phyloP scores from a whole-genome alignment of 2,888 invertebrate genomes.

The Limenitis camilla region DNA sequence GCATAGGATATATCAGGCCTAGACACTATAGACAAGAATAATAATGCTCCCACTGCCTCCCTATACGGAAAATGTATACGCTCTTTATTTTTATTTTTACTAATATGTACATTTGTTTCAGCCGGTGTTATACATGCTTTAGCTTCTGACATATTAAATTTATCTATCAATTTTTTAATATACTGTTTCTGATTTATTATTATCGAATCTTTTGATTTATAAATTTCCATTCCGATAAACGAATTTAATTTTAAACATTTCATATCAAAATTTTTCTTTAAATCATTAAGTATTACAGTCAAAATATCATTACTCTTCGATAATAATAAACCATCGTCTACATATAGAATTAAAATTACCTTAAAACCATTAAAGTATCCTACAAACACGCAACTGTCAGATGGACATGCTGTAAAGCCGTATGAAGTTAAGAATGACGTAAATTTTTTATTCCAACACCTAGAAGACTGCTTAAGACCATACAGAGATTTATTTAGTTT shows the following conservation, averaged over 20 bases:
- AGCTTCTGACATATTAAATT: neutral
- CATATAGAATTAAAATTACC: constrained; percentile 2
- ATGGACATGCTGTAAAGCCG: constrained; percentile 3
- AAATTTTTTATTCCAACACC: constrained; percentile 2
- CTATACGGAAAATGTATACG: neutral
- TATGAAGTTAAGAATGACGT: neutral
- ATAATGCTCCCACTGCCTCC: neutral
- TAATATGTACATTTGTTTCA: neutral
- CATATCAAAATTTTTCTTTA: no score
- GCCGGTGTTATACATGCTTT: neutral
- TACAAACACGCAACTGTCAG: constrained; percentile 6
- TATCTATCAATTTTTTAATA: neutral
- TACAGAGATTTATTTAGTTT: constrained; percentile 15
- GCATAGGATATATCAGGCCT: neutral
- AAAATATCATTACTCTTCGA: neutral
- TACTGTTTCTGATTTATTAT: neutral
- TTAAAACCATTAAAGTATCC: constrained; percentile 2
- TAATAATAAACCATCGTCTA: constrained; percentile 4
- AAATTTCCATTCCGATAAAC: neutral
- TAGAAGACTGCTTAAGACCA: neutral
- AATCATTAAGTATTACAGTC: neutral
- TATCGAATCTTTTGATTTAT: neutral
- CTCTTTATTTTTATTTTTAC: neutral
- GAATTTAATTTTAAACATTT: neutral
- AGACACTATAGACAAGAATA: neutral